Conservation (phyloP, 2,888 invertebrate species). For the Yponomeuta cagnagella region DNA sequence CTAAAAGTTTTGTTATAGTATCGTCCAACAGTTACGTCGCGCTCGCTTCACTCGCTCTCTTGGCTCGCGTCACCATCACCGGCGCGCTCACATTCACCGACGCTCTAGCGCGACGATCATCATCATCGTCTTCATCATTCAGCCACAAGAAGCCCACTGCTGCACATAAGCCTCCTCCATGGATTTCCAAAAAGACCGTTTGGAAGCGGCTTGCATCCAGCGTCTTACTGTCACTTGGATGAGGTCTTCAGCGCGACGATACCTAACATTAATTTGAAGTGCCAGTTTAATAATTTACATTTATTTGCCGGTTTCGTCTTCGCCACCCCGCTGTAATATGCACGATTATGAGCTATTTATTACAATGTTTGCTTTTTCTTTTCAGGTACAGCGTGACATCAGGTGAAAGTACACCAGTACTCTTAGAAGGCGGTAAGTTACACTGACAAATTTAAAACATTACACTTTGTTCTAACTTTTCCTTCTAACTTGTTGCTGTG, state of each 20-base stretch:
- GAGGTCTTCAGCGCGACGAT: no score
- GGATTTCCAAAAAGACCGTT: no score
- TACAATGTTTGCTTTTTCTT: constrained; percentile 18
- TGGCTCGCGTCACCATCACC: constrained; percentile 36
- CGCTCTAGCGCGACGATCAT: constrained; percentile 53
- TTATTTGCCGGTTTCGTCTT: no score
- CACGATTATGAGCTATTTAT: no score
- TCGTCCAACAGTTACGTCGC: constrained; percentile 7
- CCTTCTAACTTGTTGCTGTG: constrained; percentile 13
- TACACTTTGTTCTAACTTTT: neutral
- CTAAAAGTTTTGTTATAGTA: neutral
- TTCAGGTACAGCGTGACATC: constrained; percentile 71
- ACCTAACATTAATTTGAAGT: no score
- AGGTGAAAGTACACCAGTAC: constrained; percentile 70
- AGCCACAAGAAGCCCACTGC: no score
- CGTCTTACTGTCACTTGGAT: no score
- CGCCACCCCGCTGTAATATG: no score
- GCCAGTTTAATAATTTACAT: no score
- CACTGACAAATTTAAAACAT: neutral
- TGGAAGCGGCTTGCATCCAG: no score
- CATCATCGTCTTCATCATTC: no score
- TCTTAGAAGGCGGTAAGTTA: constrained; percentile 65
- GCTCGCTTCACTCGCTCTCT: constrained; percentile 38
- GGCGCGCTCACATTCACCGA: constrained; percentile 45
- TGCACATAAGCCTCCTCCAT: no score